These are phyloP conservation scores for Meandrina meandrites DNA, from an alignment of 92 coral and sea anemone genomes.

Conservation along the genomic window DNA sequence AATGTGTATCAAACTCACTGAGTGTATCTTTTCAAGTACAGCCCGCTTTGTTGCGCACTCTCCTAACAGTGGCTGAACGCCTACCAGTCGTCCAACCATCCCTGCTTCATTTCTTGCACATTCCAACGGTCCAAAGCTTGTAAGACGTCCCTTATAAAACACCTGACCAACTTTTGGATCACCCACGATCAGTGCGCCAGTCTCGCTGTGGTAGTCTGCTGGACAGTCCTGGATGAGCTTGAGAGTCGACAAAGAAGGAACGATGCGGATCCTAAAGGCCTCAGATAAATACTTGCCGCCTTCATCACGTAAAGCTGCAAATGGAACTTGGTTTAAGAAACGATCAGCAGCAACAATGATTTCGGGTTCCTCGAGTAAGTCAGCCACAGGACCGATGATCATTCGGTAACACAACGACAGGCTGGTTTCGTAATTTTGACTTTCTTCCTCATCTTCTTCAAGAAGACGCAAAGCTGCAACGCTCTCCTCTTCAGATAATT, in stretches of 20 bases:
- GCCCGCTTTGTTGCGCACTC: not conserved
- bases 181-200: slow-evolving; percentile 16
- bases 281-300: slow-evolving; percentile 3
- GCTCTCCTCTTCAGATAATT: not conserved
- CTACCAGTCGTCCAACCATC: not conserved
- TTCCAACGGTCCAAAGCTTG: not conserved
- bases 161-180: not conserved
- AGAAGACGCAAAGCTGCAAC: not conserved
- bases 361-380: not conserved
- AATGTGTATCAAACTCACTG: too few species aligned
- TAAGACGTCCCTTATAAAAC: not conserved
- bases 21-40: too few species aligned
- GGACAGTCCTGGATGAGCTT: slow-evolving; percentile 15
- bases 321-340: not conserved
- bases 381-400: slow-evolving; percentile 11
- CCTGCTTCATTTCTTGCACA: not conserved
- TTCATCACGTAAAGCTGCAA: not conserved
- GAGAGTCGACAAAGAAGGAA: slow-evolving; percentile 31
- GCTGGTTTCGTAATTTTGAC: not conserved
- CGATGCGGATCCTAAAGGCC: slow-evolving; percentile 16
- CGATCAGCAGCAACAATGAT: not conserved
- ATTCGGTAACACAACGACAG: not conserved
- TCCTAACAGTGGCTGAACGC: not conserved
- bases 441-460: not conserved
- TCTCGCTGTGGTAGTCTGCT: not conserved